A percentile compares a stretch with the other conserved stretches of the same genome.
phyloP scores from a whole-genome alignment of 2,113 vertebrate genomes.

The Triplophysa rosa region DNA sequence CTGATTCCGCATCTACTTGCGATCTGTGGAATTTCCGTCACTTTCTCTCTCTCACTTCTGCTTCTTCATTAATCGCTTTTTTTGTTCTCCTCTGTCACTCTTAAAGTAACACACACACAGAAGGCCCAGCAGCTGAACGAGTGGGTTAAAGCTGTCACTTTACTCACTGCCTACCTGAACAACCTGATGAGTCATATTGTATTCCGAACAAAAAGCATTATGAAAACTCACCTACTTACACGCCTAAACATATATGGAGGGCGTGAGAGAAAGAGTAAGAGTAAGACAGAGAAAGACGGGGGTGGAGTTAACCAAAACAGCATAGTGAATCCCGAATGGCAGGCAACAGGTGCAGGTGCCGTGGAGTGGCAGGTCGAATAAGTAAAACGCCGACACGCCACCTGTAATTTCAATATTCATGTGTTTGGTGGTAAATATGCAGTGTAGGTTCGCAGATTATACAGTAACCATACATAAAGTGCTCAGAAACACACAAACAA shows the following conservation, averaged over 20 bases:
- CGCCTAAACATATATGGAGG: conserved; percentile 31
- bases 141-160: conserved; percentile 34
- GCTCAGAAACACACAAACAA: conserved; percentile 22
- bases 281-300: neutral
- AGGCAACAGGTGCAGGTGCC: conserved; percentile 44
- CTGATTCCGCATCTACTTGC: neutral
- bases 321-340: conserved; percentile 9
- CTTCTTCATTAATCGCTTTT: neutral
- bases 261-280: neutral
- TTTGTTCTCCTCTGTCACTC: conserved; percentile 19
- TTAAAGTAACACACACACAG: conserved; percentile 16
- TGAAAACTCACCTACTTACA: conserved; percentile 42
- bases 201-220: conserved; percentile 37
- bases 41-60: neutral
- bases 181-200: conserved; percentile 46
- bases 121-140: conserved; percentile 38
- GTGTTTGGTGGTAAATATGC: conserved; percentile 47
- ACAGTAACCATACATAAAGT: conserved; percentile 31
- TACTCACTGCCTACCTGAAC: conserved; percentile 35
- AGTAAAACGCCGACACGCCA: conserved; percentile 16
- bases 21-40: neutral
- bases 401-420: conserved; percentile 45
- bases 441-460: conserved; percentile 50
- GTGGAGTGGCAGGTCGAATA: conserved; percentile 24
- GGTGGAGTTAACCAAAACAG: conserved; percentile 24